phyloP scores from a whole-genome alignment of 2,888 invertebrate genomes.

The Mycogona germanica region DNA sequence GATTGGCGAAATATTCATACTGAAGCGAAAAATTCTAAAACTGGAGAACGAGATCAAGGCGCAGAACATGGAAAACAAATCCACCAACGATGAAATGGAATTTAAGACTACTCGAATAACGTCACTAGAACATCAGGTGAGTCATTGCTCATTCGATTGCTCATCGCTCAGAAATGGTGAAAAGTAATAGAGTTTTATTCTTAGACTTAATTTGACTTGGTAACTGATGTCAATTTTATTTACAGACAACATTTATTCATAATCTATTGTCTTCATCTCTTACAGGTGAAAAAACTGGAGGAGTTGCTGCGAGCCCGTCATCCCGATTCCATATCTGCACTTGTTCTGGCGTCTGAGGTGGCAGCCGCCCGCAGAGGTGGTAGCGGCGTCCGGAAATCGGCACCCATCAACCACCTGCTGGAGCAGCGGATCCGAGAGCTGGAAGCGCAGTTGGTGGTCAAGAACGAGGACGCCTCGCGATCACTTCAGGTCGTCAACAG shows the following conservation, averaged over 20 bases:
- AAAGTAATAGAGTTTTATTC: background rate
- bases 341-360: background rate
- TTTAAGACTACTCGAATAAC: background rate
- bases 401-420: background rate
- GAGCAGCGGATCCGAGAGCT: slow-evolving; percentile 5
- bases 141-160: background rate
- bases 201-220: background rate
- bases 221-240: background rate
- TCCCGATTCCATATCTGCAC: slow-evolving; percentile 8
- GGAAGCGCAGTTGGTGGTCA: background rate
- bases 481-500: background rate
- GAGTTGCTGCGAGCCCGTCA: slow-evolving; percentile 1
- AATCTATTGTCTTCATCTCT: background rate
- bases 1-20: background rate
- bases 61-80: slow-evolving; percentile 7
- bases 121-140: slow-evolving; percentile 5
- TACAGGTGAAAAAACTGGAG: slow-evolving; percentile 8
- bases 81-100: background rate
- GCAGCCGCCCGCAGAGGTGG: background rate
- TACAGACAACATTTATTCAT: background rate
- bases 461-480: background rate
- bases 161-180: no score
- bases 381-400: background rate
- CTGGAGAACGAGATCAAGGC: slow-evolving; percentile 8
- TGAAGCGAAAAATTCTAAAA: slow-evolving; percentile 3